These are phyloP conservation scores for Botia almorhae DNA, from an alignment of 2,797 vertebrate species.

Conservation along the genomic window DNA sequence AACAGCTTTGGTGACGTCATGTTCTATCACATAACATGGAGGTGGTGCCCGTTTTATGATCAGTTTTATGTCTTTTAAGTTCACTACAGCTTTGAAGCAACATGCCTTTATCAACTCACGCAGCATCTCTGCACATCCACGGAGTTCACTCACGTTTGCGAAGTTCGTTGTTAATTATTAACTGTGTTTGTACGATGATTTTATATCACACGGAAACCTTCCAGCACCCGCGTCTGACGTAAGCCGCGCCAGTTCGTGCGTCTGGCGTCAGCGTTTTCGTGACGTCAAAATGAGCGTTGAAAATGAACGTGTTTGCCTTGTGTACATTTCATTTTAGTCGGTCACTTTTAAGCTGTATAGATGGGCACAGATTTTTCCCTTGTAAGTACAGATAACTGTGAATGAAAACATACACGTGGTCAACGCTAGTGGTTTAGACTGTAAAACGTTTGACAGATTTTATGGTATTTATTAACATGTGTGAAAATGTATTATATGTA, in stretches of 20 bases:
- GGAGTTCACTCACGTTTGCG: conserved; percentile 42
- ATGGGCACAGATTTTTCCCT: conserved; percentile 54
- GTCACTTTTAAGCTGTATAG: conserved; percentile 62
- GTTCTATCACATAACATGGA: conserved; percentile 24
- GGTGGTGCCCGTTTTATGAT: conserved; percentile 40
- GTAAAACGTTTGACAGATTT: conserved; percentile 79
- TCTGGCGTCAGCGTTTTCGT: background rate
- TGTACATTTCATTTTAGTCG: conserved; percentile 59
- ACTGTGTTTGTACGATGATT: conserved; percentile 41
- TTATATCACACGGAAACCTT: conserved; percentile 38
- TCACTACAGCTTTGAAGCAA: conserved; percentile 58
- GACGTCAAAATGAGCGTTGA: conserved; percentile 38
- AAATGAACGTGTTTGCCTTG: conserved; percentile 60
- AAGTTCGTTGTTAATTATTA: conserved; percentile 46
- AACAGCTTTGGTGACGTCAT: conserved; percentile 12
- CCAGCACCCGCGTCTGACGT: conserved; percentile 23
- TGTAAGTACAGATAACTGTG: conserved; percentile 74
- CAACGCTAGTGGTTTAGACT: conserved; percentile 72
- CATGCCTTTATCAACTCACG: conserved; percentile 69
- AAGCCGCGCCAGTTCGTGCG: background rate
- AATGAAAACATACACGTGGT: conserved; percentile 70
- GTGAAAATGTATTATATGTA: conserved; percentile 84
- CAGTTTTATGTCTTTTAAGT: conserved; percentile 17
- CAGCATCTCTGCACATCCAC: conserved; percentile 32
- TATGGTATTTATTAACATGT: conserved; percentile 87